Percentiles rank a stretch among this genome's conserved stretches.
Conservation (phyloP, 2,888 invertebrate genomes). For the Therioaphis trifolii region DNA sequence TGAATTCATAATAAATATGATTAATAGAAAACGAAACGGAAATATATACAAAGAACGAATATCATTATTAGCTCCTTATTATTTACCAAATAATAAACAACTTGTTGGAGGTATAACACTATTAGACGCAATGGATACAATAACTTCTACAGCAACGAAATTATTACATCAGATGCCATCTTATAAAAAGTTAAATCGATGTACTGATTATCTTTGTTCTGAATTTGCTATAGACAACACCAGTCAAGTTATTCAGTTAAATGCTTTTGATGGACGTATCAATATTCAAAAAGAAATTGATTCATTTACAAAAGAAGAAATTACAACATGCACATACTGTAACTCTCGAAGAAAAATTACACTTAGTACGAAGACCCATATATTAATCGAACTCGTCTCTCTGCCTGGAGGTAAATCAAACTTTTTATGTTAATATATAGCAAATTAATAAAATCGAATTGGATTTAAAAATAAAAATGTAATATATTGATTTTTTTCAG, state of each 20-base stretch:
- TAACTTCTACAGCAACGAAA: not conserved
- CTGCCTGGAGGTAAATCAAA: no score
- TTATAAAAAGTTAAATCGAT: not conserved
- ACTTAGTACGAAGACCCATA: not conserved
- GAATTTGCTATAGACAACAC: not conserved
- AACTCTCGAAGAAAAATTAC: not conserved
- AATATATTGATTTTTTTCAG: not conserved
- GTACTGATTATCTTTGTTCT: not conserved
- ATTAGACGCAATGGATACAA: not conserved
- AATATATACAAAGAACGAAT: no score
- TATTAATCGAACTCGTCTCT: not conserved
- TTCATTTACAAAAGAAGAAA: no score
- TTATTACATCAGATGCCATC: not conserved
- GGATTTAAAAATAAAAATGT: no score
- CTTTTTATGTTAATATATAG: not conserved
- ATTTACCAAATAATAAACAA: not conserved
- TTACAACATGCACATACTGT: not conserved
- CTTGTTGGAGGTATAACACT: slow-evolving; percentile 1
- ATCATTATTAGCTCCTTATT: no score
- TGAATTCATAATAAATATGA: not conserved
- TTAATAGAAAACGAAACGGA: not conserved
- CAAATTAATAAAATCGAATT: not conserved
- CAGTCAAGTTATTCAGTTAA: not conserved
- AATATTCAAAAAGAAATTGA: not conserved
- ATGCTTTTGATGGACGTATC: not conserved